phyloP scores from a whole-genome alignment of 1,140 invertebrate genomes.

The Sipha flava region DNA sequence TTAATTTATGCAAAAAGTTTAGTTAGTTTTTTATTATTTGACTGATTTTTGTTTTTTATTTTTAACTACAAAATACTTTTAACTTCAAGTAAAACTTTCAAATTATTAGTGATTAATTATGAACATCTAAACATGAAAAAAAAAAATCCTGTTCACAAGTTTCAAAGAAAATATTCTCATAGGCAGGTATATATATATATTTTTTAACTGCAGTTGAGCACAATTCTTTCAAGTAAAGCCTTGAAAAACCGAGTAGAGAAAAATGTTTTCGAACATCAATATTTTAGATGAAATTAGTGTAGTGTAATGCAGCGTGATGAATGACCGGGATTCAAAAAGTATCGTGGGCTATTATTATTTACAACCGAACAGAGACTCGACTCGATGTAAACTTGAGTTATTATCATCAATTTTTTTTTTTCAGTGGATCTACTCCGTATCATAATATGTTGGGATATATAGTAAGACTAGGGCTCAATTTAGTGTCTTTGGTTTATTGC shows the following conservation, averaged over 20 bases:
- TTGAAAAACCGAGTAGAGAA: background rate
- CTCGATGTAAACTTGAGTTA: background rate
- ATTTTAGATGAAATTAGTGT: background rate
- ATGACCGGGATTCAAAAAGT: background rate
- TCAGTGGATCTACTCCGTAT: background rate
- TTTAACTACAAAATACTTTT: too few species aligned
- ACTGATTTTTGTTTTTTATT: too few species aligned
- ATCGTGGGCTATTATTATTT: background rate
- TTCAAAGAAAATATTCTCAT: too few species aligned
- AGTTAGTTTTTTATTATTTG: too few species aligned
- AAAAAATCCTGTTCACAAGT: too few species aligned
- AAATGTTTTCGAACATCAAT: background rate
- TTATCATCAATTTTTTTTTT: background rate
- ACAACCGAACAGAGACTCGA: background rate
- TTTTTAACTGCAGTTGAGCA: too few species aligned
- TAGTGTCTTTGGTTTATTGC: background rate
- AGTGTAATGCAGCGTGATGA: too few species aligned
- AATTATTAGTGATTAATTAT: too few species aligned
- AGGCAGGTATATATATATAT: too few species aligned
- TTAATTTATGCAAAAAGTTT: too few species aligned
- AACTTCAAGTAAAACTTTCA: too few species aligned
- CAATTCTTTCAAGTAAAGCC: background rate
- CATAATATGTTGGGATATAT: background rate
- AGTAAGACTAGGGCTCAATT: background rate
- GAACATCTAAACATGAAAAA: too few species aligned